phyloP scores from a whole-genome alignment of 2,113 vertebrate genomes.

The Copsychus sechellarum region DNA sequence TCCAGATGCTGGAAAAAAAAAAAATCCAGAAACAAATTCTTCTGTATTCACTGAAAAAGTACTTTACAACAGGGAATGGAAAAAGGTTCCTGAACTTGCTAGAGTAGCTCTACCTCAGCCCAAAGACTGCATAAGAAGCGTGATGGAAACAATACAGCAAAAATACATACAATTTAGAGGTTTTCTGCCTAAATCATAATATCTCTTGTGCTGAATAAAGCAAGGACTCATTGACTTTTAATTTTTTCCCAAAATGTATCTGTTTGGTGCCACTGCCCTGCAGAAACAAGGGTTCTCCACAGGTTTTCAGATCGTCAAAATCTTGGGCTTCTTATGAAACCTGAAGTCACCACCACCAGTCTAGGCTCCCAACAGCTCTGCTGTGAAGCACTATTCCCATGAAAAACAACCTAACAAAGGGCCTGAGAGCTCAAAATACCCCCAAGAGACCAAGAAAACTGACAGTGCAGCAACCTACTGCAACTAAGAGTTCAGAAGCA shows the following conservation, averaged over 20 bases:
- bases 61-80: not conserved
- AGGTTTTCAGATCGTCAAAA: not conserved
- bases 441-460: not conserved
- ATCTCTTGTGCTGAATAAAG: not conserved
- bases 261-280: not conserved
- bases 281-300: not conserved
- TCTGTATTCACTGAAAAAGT: not conserved
- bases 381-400: not conserved
- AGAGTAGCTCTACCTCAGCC: not conserved
- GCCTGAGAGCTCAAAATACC: not conserved
- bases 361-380: not conserved
- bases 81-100: not conserved
- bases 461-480: not conserved
- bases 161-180: not conserved
- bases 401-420: not conserved
- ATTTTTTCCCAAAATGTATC: not conserved
- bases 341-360: not conserved
- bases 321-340: not conserved
- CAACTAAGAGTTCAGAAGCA: not conserved
- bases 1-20: not conserved
- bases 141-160: not conserved
- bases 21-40: not conserved
- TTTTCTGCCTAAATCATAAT: not conserved
- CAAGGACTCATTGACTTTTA: not conserved
- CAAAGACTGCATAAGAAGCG: not conserved